Conservation (phyloP, 2,797 vertebrate genomes). For the Moxostoma hubbsi region DNA sequence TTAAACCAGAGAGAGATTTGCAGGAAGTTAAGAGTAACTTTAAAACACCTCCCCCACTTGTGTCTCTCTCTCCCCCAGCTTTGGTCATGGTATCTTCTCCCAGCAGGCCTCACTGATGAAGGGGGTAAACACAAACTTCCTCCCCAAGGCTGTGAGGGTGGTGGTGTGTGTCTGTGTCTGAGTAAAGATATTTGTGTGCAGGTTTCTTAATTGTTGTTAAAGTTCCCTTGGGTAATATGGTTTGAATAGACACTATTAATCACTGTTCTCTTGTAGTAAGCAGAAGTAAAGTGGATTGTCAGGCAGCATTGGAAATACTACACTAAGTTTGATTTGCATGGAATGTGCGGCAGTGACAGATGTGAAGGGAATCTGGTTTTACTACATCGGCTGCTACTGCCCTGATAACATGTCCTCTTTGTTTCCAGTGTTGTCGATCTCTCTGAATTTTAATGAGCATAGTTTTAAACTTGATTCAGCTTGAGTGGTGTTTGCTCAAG, state of each 20-base stretch:
- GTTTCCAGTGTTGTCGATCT: background rate
- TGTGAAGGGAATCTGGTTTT: constrained; percentile 49
- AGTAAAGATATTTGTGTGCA: constrained; percentile 6
- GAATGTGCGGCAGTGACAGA: constrained; percentile 37
- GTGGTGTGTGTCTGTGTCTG: constrained; percentile 11
- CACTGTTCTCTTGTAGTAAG: constrained; percentile 4
- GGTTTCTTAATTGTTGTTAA: constrained; percentile 20
- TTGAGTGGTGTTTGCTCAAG: too few relatives aligned
- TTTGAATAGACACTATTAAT: background rate
- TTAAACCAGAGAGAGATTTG: constrained; percentile 41
- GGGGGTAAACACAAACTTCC: constrained; percentile 51
- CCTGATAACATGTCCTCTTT: constrained; percentile 12
- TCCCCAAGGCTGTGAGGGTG: constrained; percentile 30
- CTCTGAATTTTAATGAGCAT: background rate
- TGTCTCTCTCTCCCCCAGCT: constrained; percentile 1
- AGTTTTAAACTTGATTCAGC: background rate
- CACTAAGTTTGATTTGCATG: constrained; percentile 1
- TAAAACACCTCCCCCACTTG: constrained; percentile 42
- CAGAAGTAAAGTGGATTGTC: background rate
- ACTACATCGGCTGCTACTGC: constrained; percentile 32
- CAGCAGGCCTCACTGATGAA: constrained; percentile 50
- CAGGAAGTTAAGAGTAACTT: constrained; percentile 53
- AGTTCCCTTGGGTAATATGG: background rate
- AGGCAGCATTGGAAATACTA: background rate
- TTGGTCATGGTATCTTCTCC: constrained; percentile 53